Evolutionary conservation across 2,797 vertebrate species (phyloP), one percentile per base, ranked within the genome.

Genomic region (Acestrorhynchus altus): DNA sequence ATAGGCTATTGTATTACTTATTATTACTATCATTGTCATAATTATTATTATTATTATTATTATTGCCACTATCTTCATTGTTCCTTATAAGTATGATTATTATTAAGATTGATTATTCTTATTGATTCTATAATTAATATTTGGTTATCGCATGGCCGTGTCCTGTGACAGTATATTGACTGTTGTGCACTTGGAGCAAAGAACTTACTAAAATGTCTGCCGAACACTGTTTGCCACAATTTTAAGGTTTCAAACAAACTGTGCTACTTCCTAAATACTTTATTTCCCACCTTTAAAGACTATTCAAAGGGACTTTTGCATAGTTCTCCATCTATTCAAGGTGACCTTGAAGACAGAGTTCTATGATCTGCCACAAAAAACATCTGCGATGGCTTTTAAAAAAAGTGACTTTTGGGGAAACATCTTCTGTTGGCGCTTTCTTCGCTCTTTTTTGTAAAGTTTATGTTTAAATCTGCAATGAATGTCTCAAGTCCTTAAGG

Each of bases 321-420:
- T 71, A 75, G 11, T 59, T 66, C 69, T 78, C 40, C 40, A 11
- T 15, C 51, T 35, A 12, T 66, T 47, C 11, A n/a, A 59, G 70
- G 44, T 47, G 35, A 73, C 40, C 49, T 54, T 2, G 59, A 91
- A 90, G 95, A 91, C 94, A 88, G 31, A 6, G 93, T 91, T 97
- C 95, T 97, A 97, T 96, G 6, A 96, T 97, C 98, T 98, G 94
- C 95, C 96, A 96, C 89, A 94, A 94, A 90, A 51, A 94, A 92
- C 87, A 92, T 90, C 88, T 90, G 90, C 87, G 91, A 88, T 96
- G 94, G 92, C 89, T 94, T 95, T 96, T 94, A 93, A 94, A 35
- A 93, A 94, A 91, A 90, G 89, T 87, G 93, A 94, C 92, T 90
- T 94, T 95, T 91, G 81, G 88, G n/a, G 90, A 91, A 91, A 90